Evolutionary conservation across 1,140 invertebrate species (phyloP), one percentile per base, ranked within the genome.

Genomic region (Tyrophagus putrescentiae): DNA sequence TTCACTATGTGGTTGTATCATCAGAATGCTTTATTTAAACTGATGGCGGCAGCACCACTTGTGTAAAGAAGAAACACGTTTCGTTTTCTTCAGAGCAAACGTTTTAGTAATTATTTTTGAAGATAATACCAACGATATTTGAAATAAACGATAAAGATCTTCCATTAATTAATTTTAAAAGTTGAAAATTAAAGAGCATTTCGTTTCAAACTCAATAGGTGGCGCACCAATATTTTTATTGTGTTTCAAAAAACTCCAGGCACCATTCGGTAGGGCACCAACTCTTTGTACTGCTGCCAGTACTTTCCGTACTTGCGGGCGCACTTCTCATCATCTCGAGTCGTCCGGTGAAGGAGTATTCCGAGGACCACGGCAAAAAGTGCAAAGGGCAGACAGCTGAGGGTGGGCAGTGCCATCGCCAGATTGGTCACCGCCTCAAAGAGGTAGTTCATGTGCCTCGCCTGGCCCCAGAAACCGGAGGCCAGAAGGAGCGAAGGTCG

Each of bases 371-470:
- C 79, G 31, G 76, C 67, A 57, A 73, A 64, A 65, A 80, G 79
- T 1, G 74, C 64, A 62, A 77, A 80, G 1, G 79, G 76, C 1
- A 78, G 31, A 2, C 72, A 70, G 54, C 71, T 67, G 5, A 72
- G 71, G 5, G 68, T 67, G 3, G 76, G 73, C 6, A 76, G 62
- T 53, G 72, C 73, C 78, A 78, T 81, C 44, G 65, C 69, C 18
- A 78, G 69, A 1, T 76, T 72, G 1, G 75, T 65, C 18, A 72
- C 23, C 4, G 80, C 64, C 67, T 81, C 79, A 52, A 79, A 78
- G 9, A 75, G 68, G 64, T 81, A 81, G 66, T 81, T 80, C 36
- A 80, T 72, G 66, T 81, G 79, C 5, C 79, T 69, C 11, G 76
- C 74, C 1, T 78, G 52, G 25, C 78, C 78, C 79, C 79, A 81